Evolutionary conservation across 2,888 invertebrate species (phyloP).

Genomic region (Griposia aprilina): DNA sequence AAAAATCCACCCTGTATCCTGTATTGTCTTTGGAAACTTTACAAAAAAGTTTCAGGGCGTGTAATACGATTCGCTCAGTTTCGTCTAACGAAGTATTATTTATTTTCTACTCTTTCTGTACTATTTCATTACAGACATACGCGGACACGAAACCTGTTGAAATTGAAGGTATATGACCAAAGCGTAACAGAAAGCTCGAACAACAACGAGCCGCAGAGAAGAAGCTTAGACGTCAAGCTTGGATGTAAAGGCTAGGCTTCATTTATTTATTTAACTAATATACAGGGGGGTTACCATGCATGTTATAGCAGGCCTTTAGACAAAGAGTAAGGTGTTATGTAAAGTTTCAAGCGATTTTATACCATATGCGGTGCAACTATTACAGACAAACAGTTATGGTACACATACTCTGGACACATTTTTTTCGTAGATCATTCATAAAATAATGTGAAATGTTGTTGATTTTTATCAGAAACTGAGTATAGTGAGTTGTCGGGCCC

Average conservation of each 20-base stretch:
- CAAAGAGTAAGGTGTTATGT: neutral
- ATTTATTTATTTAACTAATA: neutral
- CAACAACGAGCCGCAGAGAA: conserved; percentile 10
- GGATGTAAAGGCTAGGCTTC: conserved; percentile 2
- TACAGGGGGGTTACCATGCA: neutral
- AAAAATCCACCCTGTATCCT: neutral
- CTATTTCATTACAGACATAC: conserved; percentile 17
- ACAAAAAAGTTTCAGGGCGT: no score
- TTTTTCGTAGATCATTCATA: no score
- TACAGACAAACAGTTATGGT: neutral
- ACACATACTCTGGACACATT: no score
- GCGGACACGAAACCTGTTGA: neutral
- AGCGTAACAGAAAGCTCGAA: conserved; percentile 14
- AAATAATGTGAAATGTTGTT: no score
- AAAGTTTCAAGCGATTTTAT: neutral
- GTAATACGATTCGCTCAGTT: neutral
- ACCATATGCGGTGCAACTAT: neutral
- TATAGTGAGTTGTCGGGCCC: neutral
- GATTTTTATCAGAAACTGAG: neutral
- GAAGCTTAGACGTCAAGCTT: conserved; percentile 12
- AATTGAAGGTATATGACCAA: conserved; percentile 24
- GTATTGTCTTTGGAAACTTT: no score
- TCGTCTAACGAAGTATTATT: neutral
- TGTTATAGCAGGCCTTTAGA: no score
- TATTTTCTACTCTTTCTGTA: neutral